Conservation (phyloP, 1,140 invertebrate genomes). For the Macrotrachela quadricornifera region DNA sequence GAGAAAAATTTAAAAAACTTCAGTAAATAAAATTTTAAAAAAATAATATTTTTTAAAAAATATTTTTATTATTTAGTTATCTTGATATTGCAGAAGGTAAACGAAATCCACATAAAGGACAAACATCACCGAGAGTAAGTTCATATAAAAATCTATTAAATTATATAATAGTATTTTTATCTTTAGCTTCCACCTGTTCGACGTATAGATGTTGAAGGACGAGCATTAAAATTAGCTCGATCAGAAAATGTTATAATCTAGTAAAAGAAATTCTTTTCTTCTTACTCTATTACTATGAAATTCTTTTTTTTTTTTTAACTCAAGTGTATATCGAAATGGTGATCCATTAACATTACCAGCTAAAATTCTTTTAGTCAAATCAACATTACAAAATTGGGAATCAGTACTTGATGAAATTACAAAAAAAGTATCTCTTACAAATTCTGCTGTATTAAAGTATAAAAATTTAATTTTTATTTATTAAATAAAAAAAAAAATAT, state of each 20-base stretch:
- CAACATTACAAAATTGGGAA: background rate
- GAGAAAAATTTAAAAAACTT: background rate
- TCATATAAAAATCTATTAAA: no score
- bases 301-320: background rate
- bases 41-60: background rate
- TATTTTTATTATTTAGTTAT: background rate
- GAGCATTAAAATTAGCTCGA: no score
- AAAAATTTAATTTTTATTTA: background rate
- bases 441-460: slow-evolving; percentile 7
- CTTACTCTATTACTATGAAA: no score
- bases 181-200: no score
- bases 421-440: background rate
- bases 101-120: background rate
- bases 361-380: background rate
- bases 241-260: no score
- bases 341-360: background rate
- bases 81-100: slow-evolving; percentile 5
- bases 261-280: no score
- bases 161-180: no score
- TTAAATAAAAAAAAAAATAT: no score
- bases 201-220: no score
- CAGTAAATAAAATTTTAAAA: background rate
- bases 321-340: slow-evolving; percentile 6
- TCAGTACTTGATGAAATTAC: slow-evolving; percentile 7
- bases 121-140: background rate